These are phyloP conservation scores for Beris chalybata DNA, from an alignment of 2,888 invertebrate genomes.

Conservation along the genomic window DNA sequence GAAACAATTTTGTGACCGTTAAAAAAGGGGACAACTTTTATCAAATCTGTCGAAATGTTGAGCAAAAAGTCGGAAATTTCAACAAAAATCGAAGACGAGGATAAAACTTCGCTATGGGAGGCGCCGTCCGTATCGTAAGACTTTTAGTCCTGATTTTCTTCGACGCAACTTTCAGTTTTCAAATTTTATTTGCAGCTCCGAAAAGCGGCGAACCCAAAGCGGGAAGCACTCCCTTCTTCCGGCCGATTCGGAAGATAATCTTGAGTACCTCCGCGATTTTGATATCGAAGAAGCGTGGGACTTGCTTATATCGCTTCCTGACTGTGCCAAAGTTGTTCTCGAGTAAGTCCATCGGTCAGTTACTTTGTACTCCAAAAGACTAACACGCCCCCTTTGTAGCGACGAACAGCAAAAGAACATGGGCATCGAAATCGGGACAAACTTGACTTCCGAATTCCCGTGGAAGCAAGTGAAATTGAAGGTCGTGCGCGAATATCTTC, in stretches of 20 bases:
- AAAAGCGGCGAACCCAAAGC: background rate
- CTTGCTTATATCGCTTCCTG: constrained; percentile 10
- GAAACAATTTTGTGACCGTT: background rate
- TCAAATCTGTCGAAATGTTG: constrained; percentile 14
- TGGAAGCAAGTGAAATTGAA: constrained; percentile 69
- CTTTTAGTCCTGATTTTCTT: background rate
- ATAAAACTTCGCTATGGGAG: constrained; percentile 9
- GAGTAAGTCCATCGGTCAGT: constrained; percentile 3
- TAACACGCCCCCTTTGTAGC: constrained; percentile 35
- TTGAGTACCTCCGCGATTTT: constrained; percentile 27
- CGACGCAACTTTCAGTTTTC: background rate
- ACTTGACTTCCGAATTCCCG: constrained; percentile 73
- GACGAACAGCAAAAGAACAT: constrained; percentile 51
- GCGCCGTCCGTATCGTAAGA: constrained; percentile 10
- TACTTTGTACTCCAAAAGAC: background rate
- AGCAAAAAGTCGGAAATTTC: constrained; percentile 34
- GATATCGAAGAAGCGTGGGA: constrained; percentile 31
- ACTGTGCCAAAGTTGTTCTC: constrained; percentile 25
- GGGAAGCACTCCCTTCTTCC: background rate
- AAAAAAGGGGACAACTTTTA: background rate
- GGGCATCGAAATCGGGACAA: constrained; percentile 66
- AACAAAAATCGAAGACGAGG: constrained; percentile 41
- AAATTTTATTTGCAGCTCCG: constrained; percentile 12
- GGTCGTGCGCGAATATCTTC: constrained; percentile 64
- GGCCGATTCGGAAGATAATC: constrained; percentile 25